These are phyloP conservation scores for Megaceryle torquata DNA, from an alignment of 2,113 vertebrate genomes.

Conservation along the genomic window DNA sequence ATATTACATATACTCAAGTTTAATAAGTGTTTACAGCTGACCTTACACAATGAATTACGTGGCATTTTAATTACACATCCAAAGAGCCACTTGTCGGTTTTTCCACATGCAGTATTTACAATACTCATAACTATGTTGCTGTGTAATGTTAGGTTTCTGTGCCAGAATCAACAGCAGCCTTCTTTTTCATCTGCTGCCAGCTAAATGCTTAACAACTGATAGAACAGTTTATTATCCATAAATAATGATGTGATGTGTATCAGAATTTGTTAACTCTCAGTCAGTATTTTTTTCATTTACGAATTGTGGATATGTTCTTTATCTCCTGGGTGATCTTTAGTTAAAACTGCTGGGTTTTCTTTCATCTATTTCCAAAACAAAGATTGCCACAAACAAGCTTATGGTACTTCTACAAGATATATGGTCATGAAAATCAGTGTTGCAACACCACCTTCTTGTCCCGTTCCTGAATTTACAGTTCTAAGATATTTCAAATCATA, in stretches of 20 bases:
- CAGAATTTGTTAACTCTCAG: conserved; percentile 41
- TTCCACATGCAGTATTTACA: conserved; percentile 10
- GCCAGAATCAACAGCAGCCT: conserved; percentile 42
- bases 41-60: background rate
- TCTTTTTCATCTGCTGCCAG: conserved; percentile 52
- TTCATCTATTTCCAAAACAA: conserved; percentile 45
- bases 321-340: conserved; percentile 13
- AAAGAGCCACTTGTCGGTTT: background rate
- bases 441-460: conserved; percentile 11
- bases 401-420: background rate
- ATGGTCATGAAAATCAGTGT: background rate
- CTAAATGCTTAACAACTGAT: conserved; percentile 5
- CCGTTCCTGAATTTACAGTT: conserved; percentile 23
- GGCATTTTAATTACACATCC: conserved; percentile 41
- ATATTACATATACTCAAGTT: background rate
- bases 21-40: conserved; percentile 30
- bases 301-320: background rate
- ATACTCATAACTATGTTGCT: conserved; percentile 18
- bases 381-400: conserved; percentile 5
- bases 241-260: conserved; percentile 33
- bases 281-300: conserved; percentile 12
- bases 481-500: background rate
- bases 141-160: conserved; percentile 1
- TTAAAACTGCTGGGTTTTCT: conserved; percentile 1
- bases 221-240: background rate